Percentiles rank a stretch among this genome's conserved stretches.
Evolutionary conservation across 2,888 invertebrate genomes (phyloP).

Genomic region (Phengaris alcon): DNA sequence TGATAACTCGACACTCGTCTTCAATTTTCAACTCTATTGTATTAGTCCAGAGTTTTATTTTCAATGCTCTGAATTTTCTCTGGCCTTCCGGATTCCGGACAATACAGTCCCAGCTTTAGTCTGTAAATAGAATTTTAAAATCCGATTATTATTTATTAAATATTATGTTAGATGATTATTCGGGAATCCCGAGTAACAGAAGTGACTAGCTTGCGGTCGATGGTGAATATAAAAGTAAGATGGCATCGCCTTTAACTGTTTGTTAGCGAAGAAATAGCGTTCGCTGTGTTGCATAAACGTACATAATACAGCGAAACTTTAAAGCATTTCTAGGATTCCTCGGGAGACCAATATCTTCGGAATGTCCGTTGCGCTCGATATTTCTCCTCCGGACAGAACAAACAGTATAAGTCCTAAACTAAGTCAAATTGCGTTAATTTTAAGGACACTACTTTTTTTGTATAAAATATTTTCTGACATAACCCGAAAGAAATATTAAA

Average conservation of each 20-base stretch:
- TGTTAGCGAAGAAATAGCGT: neutral
- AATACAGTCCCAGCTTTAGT: no score
- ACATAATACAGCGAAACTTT: neutral
- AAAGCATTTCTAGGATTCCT: conserved; percentile 6
- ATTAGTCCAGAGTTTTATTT: no score
- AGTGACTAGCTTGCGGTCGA: neutral
- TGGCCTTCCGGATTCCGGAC: no score
- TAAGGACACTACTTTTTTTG: neutral
- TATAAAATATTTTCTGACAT: no score
- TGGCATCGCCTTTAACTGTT: neutral
- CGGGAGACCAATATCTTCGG: neutral
- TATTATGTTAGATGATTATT: no score
- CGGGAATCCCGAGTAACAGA: no score
- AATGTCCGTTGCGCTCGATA: conserved; percentile 8
- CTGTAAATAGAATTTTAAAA: no score
- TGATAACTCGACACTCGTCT: no score
- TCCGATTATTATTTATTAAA: no score
- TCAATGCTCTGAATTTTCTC: no score
- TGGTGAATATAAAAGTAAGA: neutral
- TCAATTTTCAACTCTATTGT: no score
- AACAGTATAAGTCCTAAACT: neutral
- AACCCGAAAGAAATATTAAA: no score
- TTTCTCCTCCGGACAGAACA: neutral
- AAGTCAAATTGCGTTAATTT: neutral
- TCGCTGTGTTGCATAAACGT: neutral